Evolutionary conservation across 2,888 invertebrate species (phyloP).

Genomic region (Amphipyra berbera): DNA sequence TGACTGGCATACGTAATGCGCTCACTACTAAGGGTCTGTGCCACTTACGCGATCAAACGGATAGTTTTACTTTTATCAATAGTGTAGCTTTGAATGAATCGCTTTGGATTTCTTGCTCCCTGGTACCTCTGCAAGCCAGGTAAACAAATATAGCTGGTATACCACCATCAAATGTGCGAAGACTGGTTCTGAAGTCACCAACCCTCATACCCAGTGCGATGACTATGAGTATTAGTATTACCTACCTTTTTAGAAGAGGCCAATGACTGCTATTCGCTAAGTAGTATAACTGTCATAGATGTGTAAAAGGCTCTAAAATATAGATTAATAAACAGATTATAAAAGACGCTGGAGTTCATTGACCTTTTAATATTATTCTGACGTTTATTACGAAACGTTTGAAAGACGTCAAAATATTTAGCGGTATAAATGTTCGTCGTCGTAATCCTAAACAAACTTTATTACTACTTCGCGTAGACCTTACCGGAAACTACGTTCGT

Average conservation of each 20-base stretch:
- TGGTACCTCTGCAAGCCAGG: background rate
- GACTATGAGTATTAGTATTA: background rate
- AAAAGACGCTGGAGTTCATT: conserved; percentile 38
- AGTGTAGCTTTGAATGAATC: conserved; percentile 1
- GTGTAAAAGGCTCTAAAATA: conserved; percentile 13
- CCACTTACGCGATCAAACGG: conserved; percentile 30
- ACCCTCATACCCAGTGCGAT: background rate
- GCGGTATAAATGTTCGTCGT: conserved; percentile 9
- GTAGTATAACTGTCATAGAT: conserved; percentile 15
- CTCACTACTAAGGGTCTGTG: conserved; percentile 46
- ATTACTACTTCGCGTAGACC: too few species aligned
- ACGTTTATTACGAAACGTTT: conserved; percentile 29
- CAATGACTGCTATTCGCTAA: conserved; percentile 19
- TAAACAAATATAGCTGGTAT: too few species aligned
- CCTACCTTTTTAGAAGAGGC: conserved; percentile 14
- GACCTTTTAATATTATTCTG: conserved; percentile 50
- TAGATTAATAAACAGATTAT: conserved; percentile 23
- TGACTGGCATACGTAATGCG: conserved; percentile 83
- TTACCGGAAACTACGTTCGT: too few species aligned
- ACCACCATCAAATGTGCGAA: background rate
- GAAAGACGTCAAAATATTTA: conserved; percentile 18
- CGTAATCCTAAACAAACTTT: background rate
- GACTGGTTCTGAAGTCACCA: background rate
- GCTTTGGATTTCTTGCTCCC: background rate
- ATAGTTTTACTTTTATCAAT: conserved; percentile 42